These are phyloP conservation scores for Smithornis capensis DNA, from an alignment of 2,113 vertebrate species.

Conservation along the genomic window DNA sequence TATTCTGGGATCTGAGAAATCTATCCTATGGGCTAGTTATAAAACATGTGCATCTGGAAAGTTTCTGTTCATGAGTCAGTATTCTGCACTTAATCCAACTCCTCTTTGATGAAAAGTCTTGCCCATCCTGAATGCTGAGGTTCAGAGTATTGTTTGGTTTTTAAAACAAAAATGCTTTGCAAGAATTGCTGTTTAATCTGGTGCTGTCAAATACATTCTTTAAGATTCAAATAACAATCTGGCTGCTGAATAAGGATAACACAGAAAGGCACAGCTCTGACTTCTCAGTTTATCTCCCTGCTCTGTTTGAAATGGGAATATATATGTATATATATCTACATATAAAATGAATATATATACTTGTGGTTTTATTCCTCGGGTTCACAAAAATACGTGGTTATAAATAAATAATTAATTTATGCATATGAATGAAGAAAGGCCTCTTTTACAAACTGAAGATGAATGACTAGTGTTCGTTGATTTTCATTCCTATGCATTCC, in stretches of 20 bases:
- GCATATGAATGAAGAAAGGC: background rate
- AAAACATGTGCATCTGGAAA: background rate
- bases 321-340: too few species aligned
- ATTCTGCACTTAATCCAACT: background rate
- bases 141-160: background rate
- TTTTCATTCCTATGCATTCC: background rate
- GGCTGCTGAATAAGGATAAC: background rate
- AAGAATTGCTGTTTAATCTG: background rate
- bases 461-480: background rate
- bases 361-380: fast-evolving
- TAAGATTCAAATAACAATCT: background rate
- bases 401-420: background rate
- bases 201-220: background rate
- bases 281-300: background rate
- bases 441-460: background rate
- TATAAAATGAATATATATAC: background rate
- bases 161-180: background rate
- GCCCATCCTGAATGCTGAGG: background rate
- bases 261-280: background rate
- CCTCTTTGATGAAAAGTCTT: background rate
- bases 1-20: background rate
- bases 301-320: background rate
- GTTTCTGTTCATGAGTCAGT: background rate
- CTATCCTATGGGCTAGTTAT: background rate
- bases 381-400: background rate